phyloP scores from a whole-genome alignment of 2,888 invertebrate genomes.

The Meloe dianella region DNA sequence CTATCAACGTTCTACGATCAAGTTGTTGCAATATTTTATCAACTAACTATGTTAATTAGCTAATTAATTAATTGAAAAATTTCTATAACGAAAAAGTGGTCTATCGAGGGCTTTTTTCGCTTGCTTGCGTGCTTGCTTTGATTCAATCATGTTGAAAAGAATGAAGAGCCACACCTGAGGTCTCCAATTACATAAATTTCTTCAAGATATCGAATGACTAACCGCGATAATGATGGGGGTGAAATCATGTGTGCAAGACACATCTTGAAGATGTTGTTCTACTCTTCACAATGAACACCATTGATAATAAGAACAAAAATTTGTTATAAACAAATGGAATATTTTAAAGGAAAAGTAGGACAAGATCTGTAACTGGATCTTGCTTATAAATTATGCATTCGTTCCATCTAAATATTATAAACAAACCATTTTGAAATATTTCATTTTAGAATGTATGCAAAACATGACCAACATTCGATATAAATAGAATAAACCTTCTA shows the following conservation, averaged over 20 bases:
- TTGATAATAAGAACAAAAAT: not conserved
- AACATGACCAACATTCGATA: not conserved
- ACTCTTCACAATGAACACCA: not conserved
- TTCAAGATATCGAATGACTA: constrained; percentile 2
- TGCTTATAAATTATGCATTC: not conserved
- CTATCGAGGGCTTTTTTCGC: not conserved
- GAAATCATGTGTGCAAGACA: constrained; percentile 13
- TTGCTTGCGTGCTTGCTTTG: not conserved
- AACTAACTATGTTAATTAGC: constrained; percentile 6
- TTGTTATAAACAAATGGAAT: not conserved
- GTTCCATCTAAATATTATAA: not conserved
- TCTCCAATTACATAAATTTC: constrained; percentile 8
- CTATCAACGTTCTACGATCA: constrained; percentile 32
- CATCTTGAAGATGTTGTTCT: not conserved
- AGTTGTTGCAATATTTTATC: constrained; percentile 23
- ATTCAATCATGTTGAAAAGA: constrained; percentile 3
- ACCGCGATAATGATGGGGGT: constrained; percentile 15
- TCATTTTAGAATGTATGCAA: not conserved
- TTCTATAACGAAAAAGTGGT: not conserved
- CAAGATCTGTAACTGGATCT: not conserved
- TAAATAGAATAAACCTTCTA: not conserved
- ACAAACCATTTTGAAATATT: not conserved
- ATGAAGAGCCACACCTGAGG: constrained; percentile 10
- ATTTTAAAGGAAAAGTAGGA: not conserved
- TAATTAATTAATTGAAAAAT: not conserved